Evolutionary conservation across 2,888 invertebrate species (phyloP).

Genomic region (Beris morrisii): DNA sequence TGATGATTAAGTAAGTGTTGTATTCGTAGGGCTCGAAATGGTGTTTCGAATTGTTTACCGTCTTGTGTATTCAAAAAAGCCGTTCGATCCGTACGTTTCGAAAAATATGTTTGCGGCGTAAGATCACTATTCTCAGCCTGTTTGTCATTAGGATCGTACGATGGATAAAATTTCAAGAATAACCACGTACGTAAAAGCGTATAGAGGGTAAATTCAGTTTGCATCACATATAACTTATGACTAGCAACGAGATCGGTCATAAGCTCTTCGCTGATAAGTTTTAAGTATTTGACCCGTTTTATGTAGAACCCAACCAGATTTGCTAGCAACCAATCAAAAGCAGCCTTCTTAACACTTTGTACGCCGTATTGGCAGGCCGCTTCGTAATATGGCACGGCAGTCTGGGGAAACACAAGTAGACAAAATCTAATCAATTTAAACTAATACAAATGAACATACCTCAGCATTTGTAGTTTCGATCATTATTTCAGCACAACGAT

Average conservation of each 20-base stretch:
- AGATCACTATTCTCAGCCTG: slow-evolving; percentile 34
- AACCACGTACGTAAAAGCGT: slow-evolving; percentile 71
- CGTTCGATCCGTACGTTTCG: slow-evolving; percentile 50
- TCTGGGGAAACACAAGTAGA: slow-evolving; percentile 52
- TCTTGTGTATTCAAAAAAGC: slow-evolving; percentile 64
- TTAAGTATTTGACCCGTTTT: slow-evolving; percentile 61
- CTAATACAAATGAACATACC: slow-evolving; percentile 46
- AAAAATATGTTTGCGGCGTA: slow-evolving; percentile 49
- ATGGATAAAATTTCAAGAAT: slow-evolving; percentile 60
- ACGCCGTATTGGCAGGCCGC: slow-evolving; percentile 71
- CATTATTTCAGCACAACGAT: slow-evolving; percentile 75
- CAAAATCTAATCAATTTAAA: neutral
- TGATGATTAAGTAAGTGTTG: slow-evolving; percentile 71
- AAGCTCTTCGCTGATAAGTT: slow-evolving; percentile 66
- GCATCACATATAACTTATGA: slow-evolving; percentile 71
- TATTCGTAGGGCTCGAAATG: slow-evolving; percentile 67
- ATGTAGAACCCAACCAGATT: slow-evolving; percentile 67
- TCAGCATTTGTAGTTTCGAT: slow-evolving; percentile 71
- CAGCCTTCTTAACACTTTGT: slow-evolving; percentile 62
- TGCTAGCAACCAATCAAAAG: slow-evolving; percentile 70
- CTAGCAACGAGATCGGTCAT: slow-evolving; percentile 67
- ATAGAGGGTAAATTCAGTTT: slow-evolving; percentile 77
- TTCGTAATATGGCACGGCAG: slow-evolving; percentile 68
- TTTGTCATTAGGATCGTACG: slow-evolving; percentile 52
- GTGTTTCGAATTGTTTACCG: slow-evolving; percentile 63